Evolutionary conservation across 2,113 vertebrate genomes (phyloP).

Genomic region (Orientallactaga bullata): DNA sequence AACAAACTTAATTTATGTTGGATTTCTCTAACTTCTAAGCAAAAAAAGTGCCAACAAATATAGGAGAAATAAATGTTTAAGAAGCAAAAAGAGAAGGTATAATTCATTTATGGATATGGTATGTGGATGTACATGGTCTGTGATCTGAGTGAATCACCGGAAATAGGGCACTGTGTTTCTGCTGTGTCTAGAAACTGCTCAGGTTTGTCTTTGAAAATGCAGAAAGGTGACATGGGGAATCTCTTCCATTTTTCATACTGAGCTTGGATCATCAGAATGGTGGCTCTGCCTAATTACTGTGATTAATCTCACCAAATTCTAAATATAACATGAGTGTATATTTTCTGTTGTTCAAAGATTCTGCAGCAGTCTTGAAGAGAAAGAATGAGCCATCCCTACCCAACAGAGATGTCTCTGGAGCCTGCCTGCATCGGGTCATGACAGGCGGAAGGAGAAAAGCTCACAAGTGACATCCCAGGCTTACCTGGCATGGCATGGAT

Average conservation of each 20-base stretch:
- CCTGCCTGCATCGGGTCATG: neutral
- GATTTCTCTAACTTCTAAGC: conserved; percentile 2
- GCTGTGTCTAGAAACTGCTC: neutral
- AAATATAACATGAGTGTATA: conserved; percentile 42
- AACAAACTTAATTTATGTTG: neutral
- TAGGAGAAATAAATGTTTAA: neutral
- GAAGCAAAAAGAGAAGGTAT: neutral
- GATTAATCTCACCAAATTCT: conserved; percentile 55
- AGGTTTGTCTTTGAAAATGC: conserved; percentile 1
- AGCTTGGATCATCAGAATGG: conserved; percentile 38
- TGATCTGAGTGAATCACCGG: no score
- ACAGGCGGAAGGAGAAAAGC: neutral
- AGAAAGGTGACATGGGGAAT: neutral
- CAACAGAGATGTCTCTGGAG: neutral
- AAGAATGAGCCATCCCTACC: neutral
- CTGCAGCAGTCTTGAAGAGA: neutral
- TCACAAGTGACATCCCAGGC: rapidly evolving
- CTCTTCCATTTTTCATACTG: conserved; percentile 42
- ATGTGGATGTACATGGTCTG: no score
- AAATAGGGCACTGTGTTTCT: no score
- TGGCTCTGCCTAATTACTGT: conserved; percentile 59
- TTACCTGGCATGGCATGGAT: conserved; percentile 97
- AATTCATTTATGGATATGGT: neutral
- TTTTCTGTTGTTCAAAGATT: conserved; percentile 25
- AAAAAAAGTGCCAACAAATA: conserved; percentile 48